Evolutionary conservation across 2,113 vertebrate genomes (phyloP).

Genomic region (Lethenteron camtschaticum): DNA sequence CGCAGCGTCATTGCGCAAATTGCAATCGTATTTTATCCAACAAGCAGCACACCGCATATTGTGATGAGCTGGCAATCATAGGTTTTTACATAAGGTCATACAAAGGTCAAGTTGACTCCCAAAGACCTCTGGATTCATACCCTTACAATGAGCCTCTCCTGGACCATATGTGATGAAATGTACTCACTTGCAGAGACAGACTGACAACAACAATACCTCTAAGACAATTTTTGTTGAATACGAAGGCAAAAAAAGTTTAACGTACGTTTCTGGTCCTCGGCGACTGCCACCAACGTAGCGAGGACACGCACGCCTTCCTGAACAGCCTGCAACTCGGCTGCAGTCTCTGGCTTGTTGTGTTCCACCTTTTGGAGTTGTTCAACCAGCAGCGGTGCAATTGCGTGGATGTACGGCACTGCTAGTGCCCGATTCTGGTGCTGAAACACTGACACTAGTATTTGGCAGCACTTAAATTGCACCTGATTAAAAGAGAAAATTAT

Average conservation of each 20-base stretch:
- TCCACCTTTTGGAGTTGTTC: slow-evolving; percentile 81
- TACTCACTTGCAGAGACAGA: no score
- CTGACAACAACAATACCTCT: no score
- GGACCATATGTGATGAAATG: no score
- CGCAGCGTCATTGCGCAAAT: no score
- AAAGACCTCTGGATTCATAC: no score
- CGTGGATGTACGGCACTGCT: slow-evolving; percentile 77
- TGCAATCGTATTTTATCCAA: no score
- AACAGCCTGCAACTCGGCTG: slow-evolving; percentile 56
- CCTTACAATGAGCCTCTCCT: no score
- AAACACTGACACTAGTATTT: slow-evolving; percentile 81
- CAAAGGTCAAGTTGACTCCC: no score
- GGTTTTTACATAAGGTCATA: no score
- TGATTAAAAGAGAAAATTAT: slow-evolving; percentile 14
- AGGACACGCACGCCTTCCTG: slow-evolving; percentile 86
- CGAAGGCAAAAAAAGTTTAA: slow-evolving; percentile 11
- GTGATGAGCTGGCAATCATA: no score
- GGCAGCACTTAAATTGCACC: slow-evolving; percentile 88
- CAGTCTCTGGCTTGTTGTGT: slow-evolving; percentile 34
- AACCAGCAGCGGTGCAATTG: slow-evolving; percentile 65
- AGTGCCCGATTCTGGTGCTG: slow-evolving; percentile 72
- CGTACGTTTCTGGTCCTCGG: slow-evolving; percentile 85
- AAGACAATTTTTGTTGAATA: no score
- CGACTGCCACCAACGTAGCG: slow-evolving; percentile 70
- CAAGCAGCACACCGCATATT: no score